A percentile compares a stretch with the other conserved stretches of the same genome.
These are phyloP conservation scores for Listrodromus nycthemerus DNA, from an alignment of 2,888 invertebrate genomes.

Conservation along the genomic window DNA sequence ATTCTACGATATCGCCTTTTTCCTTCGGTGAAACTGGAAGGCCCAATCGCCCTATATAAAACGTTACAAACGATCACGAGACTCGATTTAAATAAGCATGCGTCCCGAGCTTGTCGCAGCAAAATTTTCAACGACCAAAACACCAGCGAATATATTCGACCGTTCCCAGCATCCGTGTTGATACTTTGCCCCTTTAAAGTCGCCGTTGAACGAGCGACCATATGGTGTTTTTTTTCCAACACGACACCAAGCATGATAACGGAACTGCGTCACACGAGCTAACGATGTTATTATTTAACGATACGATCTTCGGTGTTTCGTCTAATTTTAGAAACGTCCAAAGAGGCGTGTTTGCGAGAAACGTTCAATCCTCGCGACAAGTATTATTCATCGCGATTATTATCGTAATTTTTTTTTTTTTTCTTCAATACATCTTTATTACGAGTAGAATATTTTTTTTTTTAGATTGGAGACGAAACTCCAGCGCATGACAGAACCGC, in stretches of 20 bases:
- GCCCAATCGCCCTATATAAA: not conserved
- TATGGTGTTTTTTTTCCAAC: not conserved
- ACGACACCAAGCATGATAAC: constrained; percentile 2
- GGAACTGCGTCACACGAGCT: not conserved
- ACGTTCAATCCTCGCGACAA: constrained; percentile 20
- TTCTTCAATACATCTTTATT: constrained; percentile 13
- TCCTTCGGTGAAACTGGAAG: no score
- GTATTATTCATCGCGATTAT: not conserved
- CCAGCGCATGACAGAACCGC: constrained; percentile 70
- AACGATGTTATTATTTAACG: constrained; percentile 8
- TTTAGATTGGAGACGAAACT: constrained; percentile 81
- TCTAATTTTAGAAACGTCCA: constrained; percentile 24
- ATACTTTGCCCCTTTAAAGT: not conserved
- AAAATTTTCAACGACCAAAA: not conserved
- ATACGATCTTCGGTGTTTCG: constrained; percentile 17
- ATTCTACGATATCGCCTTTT: no score
- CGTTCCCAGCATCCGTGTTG: not conserved
- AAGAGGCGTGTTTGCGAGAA: constrained; percentile 13
- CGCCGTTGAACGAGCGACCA: not conserved
- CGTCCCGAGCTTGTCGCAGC: not conserved
- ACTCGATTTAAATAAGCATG: not conserved
- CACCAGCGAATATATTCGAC: not conserved
- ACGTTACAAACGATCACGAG: not conserved
- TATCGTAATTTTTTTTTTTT: constrained; percentile 1
- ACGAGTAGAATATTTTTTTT: constrained; percentile 69